These are phyloP conservation scores for Icerya purchasi DNA, from an alignment of 2,888 invertebrate species.

Conservation along the genomic window DNA sequence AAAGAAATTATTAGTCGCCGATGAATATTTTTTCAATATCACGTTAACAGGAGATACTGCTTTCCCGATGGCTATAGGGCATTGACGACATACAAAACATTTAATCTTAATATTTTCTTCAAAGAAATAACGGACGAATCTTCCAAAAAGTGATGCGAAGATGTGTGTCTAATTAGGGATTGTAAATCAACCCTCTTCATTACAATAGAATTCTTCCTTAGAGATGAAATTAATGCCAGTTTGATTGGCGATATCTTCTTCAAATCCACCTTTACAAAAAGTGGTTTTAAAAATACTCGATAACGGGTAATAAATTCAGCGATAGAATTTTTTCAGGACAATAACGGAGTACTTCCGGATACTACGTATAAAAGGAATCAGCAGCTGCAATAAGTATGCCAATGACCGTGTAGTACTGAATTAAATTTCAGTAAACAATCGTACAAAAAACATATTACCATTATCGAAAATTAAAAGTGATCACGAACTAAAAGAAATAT, in stretches of 20 bases:
- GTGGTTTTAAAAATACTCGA: too few relatives aligned
- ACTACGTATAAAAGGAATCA: too few relatives aligned
- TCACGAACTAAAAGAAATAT: too few relatives aligned
- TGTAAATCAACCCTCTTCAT: slow-evolving; percentile 48
- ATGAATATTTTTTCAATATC: neutral
- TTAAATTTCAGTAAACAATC: slow-evolving; percentile 11
- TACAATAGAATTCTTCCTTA: slow-evolving; percentile 9
- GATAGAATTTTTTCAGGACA: too few relatives aligned
- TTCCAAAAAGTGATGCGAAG: slow-evolving; percentile 58
- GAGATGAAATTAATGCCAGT: slow-evolving; percentile 10
- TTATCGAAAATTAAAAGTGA: too few relatives aligned
- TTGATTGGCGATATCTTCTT: slow-evolving; percentile 8
- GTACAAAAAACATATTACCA: slow-evolving; percentile 10
- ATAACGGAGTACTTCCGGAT: too few relatives aligned
- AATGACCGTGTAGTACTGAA: slow-evolving; percentile 2
- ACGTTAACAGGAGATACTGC: slow-evolving; percentile 9
- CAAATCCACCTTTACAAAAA: slow-evolving; percentile 8
- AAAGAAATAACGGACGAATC: slow-evolving; percentile 12
- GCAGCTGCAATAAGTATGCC: too few relatives aligned
- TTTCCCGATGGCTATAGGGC: slow-evolving; percentile 11
- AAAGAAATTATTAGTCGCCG: neutral
- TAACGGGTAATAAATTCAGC: too few relatives aligned
- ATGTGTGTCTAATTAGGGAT: slow-evolving; percentile 54
- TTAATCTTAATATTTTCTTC: neutral
- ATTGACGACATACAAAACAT: slow-evolving; percentile 7